phyloP scores from a whole-genome alignment of 2,797 vertebrate genomes.

The Chanos chanos region DNA sequence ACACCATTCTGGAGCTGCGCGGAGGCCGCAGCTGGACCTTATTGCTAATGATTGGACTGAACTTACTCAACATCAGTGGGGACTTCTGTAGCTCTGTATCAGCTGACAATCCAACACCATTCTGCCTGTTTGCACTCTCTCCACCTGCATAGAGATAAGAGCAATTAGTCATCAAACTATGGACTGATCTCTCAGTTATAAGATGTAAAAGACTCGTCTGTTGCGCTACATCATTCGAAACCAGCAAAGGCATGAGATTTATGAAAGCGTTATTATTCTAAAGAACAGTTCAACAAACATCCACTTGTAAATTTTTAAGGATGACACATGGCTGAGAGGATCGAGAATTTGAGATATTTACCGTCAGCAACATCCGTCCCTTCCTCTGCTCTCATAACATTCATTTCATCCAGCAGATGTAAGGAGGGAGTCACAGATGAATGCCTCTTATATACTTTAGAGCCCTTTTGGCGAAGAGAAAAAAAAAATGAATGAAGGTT shows the following conservation, averaged over 20 bases:
- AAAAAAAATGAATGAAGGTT: slow-evolving; percentile 1
- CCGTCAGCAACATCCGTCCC: slow-evolving; percentile 56
- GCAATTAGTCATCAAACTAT: too few species aligned
- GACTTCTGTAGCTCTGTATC: slow-evolving; percentile 66
- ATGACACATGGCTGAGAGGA: too few species aligned
- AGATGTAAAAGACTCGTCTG: too few species aligned
- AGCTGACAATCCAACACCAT: slow-evolving; percentile 57
- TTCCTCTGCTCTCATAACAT: slow-evolving; percentile 64
- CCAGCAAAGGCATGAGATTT: too few species aligned
- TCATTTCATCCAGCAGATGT: slow-evolving; percentile 70
- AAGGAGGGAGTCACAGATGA: slow-evolving; percentile 72
- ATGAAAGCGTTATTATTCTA: too few species aligned
- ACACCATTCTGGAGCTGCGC: slow-evolving; percentile 63
- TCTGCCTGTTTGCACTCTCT: slow-evolving; percentile 62
- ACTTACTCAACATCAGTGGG: slow-evolving; percentile 58
- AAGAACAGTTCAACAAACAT: too few species aligned
- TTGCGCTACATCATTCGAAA: too few species aligned
- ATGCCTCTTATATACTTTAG: slow-evolving; percentile 75
- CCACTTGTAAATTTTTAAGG: too few species aligned
- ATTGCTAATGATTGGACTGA: slow-evolving; percentile 59
- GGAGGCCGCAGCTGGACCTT: slow-evolving; percentile 76
- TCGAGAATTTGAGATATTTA: too few species aligned
- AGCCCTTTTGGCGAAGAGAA: slow-evolving; percentile 64
- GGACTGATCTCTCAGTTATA: too few species aligned
- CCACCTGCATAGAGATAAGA: slow-evolving; percentile 33